Base-by-base conservation (phyloP, 2,888 invertebrate genomes). In the Branchipolynoe longqiensis region DNA sequence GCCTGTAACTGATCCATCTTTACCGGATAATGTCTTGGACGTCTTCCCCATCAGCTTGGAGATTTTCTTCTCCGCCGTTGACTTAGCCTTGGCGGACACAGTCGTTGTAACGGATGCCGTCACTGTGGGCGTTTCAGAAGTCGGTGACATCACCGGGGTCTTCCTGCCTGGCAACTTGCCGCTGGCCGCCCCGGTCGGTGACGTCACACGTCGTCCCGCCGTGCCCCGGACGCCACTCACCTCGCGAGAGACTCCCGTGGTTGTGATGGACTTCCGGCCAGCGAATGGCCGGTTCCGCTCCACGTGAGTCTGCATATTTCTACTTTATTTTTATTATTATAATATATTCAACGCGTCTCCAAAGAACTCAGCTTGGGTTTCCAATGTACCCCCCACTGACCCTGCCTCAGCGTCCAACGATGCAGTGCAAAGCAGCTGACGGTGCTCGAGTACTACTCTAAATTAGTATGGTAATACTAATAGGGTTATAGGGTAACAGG, bases 211-310 rank as follows among this genome's bases (percentile, higher is more conserved):
- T 1, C 69, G 69, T 4, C 22, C 12, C 58, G 58, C 48, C 8
- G 8, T 18, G 48, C 8, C 48, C 25, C 62, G 28, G 62, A 69
- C 69, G 36, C 69, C 18, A 38, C 38, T 38, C 22, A 69, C 36
- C 69, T 69, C 69, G 1, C 69, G 69, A 2, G 36, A n/a, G 3
- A 69, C 69, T 3, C 69, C 69, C 22, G 69, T 69, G 12, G 69
- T 69, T 12, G 69, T 69, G 36, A 69, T 69, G 3, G 69, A 69
- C 38, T 69, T 69, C 69, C 69, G 33, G 36, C 69, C 69, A 18
- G 36, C 38, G 14, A 38, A 69, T 14, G 36, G 33, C 36, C 36
- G 38, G 69, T 33, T 38, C 38, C 69, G 2, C 36, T 69, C 69
- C 8, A 69, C 69, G 36, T 69, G 69, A 2, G 69, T 22, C 69